Evolutionary conservation across 2,797 vertebrate genomes (phyloP), one percentile per base, ranked within the genome.

Genomic region (Ceryle rudis): DNA sequence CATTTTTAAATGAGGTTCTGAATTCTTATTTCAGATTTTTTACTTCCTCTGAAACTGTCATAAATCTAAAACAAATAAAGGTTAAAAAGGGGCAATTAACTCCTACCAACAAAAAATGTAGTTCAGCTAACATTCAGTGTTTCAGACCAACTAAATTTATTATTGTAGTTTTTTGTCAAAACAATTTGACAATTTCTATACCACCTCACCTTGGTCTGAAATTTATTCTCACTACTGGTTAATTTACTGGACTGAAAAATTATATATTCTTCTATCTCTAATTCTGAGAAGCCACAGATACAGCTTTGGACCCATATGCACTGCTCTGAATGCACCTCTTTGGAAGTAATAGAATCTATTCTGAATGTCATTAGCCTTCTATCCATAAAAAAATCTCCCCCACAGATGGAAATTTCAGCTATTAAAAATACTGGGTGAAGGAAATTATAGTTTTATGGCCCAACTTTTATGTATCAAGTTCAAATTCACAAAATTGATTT

Each of bases 371-470:
- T 81, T 91, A 79, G 18, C n/a, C 22, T 79, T 69, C 65, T 66
- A 19, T 10, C 20, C 35, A 64, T 57, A 91, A 90, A 81, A 83
- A 88, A 61, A 42, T 86, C 31, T 33, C 14, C 52, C 72, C 29
- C 51, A 66, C 6, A 62, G 58, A 86, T 35, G 82, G 55, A 95
- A 91, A 91, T 52, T 91, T 79, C 35, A 91, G 71, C 47, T 81
- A 60, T 88, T 82, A 93, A 84, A 95, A 93, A 69, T 70, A 84
- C 14, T 71, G 33, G 23, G 19, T 94, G 44, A 93, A 93, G 67
- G 80, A 93, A 85, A 93, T 92, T 69, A 82, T 23, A 70, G 58
- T 22, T 83, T 88, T 86, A 85, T 89, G 44, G 33, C 26, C 28
- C 35, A 77, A 80, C 79, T 86, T 95, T 89, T 70, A 89, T 60